Base-by-base conservation (phyloP, 2,113 vertebrate species). In the Corvus hawaiiensis region DNA sequence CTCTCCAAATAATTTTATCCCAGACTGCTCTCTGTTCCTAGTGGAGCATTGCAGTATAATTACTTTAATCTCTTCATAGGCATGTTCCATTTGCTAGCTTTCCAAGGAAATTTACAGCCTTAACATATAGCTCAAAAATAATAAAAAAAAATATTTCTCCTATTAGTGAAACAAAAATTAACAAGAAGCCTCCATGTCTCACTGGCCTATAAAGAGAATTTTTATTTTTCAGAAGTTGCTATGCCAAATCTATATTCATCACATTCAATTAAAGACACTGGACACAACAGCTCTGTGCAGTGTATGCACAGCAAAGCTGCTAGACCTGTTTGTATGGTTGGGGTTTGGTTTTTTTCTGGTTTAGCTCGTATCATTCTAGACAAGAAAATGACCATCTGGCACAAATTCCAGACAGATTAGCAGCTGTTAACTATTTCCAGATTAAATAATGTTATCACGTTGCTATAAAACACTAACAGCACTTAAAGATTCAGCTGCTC, bases 371-470 rank as follows among this genome's bases (percentile, higher is more conserved):
- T 37, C 87, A 16, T 11, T 89, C 71, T 54, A 93, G 94, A 93
- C 94, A 92, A 96, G 73, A 62, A 97, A 94, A 81, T 71, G 26
- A 78, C 92, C 97, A 98, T 95, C 97, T 98, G 97, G 67, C 82
- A 96, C 51, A 94, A 96, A 97, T 97, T 96, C 96, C 96, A 97
- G 94, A 97, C 97, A 89, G 98, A 98, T 97, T 97, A 98, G 93
- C 96, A 94, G 96, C 95, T 95, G 17, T 98, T 98, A 98, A 98
- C 93, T 95, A 97, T 96, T 98, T 98, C 97, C 95, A 98, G 94
- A 97, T 98, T 97, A 98, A 98, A 97, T 83, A 94, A 77, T 85
- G 93, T 96, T 98, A 98, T 98, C 98, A 97, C 80, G 56, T 96
- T 96, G 97, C 97, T 97, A 97, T 97, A 97, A 98, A 98, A 98